Evolutionary conservation across 2,888 invertebrate genomes (phyloP), one percentile per base, ranked within the genome.

Genomic region (Agapostemon virescens): DNA sequence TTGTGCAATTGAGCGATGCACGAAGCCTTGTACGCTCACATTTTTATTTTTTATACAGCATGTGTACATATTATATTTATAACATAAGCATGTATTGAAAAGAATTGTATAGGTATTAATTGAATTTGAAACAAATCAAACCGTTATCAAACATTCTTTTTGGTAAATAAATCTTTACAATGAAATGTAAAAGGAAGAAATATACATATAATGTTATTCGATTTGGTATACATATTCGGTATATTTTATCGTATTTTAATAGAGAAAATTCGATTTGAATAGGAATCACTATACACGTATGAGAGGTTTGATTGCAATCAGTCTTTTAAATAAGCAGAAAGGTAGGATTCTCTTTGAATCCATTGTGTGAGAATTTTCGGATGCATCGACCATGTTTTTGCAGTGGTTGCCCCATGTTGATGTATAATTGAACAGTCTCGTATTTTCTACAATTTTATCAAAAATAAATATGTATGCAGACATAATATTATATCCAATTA

Each of bases 391-490:
- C 89, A 91, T 36, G 89, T 84, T 76, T 90, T 91, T 42, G 92
- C 91, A 63, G 88, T 88, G 13, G 91, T 92, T 58, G 88, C 89
- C 70, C 91, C 90, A 70, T 92, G 92, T 67, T 78, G 84, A 84
- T 92, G 92, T 70, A 92, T 89, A 73, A 85, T 85, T 2, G 91
- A 90, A 79, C 92, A 92, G 69, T 92, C 89, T 40, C 92, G 89
- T 71, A 91, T 79, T 90, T 90, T 91, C 92, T 92, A 73, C 40
- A 71, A 55, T 74, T 42, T 75, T 61, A n/a, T 20, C 11, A 20
- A 73, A 33, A n/a, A 49, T 55, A 26, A 26, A 17, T 26, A 55
- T 55, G 7, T 55, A 26, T 6, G 0, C 55, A 26, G 17, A 55
- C 17, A 55, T 26, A 26, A 26, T 36, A 45, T 15, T 36, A 20